Conservation (phyloP, 2,113 vertebrate genomes). For the Anthoscopus minutus region DNA sequence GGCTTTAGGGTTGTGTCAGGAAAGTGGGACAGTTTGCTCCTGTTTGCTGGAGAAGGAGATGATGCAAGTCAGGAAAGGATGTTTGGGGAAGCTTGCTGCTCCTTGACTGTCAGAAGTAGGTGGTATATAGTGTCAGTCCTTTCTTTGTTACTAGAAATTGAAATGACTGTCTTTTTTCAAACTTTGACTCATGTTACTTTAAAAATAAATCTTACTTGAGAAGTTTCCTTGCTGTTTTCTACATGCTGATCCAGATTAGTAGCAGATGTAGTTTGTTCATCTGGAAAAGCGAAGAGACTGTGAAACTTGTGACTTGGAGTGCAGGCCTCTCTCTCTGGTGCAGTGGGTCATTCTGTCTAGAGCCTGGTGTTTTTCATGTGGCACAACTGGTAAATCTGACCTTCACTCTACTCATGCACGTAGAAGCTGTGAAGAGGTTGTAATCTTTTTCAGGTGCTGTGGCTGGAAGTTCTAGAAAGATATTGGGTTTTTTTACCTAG, state of each 20-base stretch:
- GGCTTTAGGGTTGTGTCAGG: background rate
- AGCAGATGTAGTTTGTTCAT: accelerated
- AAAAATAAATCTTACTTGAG: background rate
- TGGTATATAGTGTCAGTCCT: background rate
- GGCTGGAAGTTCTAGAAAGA: background rate
- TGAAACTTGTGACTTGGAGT: background rate
- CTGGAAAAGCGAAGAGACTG: background rate
- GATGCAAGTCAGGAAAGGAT: background rate
- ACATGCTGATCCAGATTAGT: background rate
- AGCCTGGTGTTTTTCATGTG: background rate
- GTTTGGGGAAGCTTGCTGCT: background rate
- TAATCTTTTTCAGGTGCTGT: background rate
- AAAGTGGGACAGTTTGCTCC: background rate
- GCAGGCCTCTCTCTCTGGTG: background rate
- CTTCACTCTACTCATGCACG: accelerated
- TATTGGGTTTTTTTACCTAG: background rate
- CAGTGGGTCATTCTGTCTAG: background rate
- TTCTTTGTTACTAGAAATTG: background rate
- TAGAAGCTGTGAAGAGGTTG: background rate
- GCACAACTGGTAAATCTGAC: background rate
- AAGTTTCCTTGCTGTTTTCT: background rate
- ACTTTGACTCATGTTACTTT: background rate
- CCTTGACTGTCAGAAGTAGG: background rate
- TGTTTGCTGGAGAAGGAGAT: background rate
- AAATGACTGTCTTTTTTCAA: background rate